Evolutionary conservation across 2,797 vertebrate species (phyloP), one percentile per base, ranked within the genome.

Genomic region (Spatula versicolor): DNA sequence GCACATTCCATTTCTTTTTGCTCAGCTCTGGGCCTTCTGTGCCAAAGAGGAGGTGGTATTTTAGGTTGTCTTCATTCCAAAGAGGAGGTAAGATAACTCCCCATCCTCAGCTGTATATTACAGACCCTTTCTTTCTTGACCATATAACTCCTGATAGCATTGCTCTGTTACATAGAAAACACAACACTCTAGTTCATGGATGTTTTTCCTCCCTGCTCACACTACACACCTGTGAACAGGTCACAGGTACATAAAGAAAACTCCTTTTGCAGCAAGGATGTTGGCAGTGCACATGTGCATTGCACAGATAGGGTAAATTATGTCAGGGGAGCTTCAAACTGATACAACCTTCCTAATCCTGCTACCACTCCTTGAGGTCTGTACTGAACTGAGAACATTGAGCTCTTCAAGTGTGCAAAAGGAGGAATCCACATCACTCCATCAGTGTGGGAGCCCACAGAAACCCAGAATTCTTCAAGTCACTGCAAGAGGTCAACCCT

Each of bases 1-100:
- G 8, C 31, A 30, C 7, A 4, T 58, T n/a, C 8, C 5, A 2
- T 13, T 50, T 39, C 35, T 54, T 41, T 43, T 68, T 28, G 0
- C 4, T 13, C 18, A 26, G 3, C n/a, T 74, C 48, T 60, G 13
- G 10, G 20, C 4, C 10, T 92, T 50, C 41, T 46, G 12, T 43
- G 35, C 7, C 18, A 12, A 93, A 91, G 4, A 5, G 3, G 35
- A 56, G 3, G 4, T 13, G 11, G 9, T 86, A 78, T 74, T 83
- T 43, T 69, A 74, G 15, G 4, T 68, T 25, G 9, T 26, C 14
- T 69, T 54, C 35, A 41, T 52, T 81, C 76, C 20, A 37, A 63
- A 82, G 9, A 88, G n/a, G 28, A 88, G 5, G 12, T 21, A 33
- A 88, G 48, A 64, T 30, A 43, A 23, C 11, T 54, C 11, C 6